These are phyloP conservation scores for Latrodectus geometricus DNA, from an alignment of 1,140 invertebrate genomes.

Conservation along the genomic window DNA sequence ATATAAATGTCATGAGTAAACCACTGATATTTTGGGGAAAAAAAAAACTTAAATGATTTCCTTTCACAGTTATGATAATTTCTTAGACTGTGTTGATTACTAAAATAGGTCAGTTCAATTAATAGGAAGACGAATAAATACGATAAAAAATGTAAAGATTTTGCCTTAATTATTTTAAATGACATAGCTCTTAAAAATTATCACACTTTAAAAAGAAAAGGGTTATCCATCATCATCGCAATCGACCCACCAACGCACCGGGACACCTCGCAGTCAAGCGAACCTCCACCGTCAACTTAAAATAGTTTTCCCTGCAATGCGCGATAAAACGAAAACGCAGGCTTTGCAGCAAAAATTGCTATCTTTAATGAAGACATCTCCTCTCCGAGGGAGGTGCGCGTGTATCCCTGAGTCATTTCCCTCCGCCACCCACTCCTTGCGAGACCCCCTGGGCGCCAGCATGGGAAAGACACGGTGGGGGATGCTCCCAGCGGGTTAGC, in stretches of 20 bases:
- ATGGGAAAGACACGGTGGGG: slow-evolving; percentile 48
- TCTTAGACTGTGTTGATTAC: too few relatives aligned
- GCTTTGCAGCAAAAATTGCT: neutral
- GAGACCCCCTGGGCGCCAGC: slow-evolving; percentile 38
- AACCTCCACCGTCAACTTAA: neutral
- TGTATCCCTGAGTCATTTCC: slow-evolving; percentile 35
- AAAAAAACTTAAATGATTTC: too few relatives aligned
- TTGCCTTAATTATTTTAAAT: too few relatives aligned
- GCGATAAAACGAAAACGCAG: neutral
- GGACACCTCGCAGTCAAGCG: neutral
- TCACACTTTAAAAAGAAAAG: neutral
- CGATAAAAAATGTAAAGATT: too few relatives aligned
- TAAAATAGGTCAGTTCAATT: too few relatives aligned
- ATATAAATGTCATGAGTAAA: too few relatives aligned
- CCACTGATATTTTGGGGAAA: too few relatives aligned
- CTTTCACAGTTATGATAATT: too few relatives aligned
- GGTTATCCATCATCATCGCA: neutral
- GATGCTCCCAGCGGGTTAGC: slow-evolving; percentile 47
- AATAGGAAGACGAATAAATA: too few relatives aligned
- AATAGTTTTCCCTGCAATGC: neutral
- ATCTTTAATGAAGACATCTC: slow-evolving; percentile 52
- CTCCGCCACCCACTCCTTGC: neutral
- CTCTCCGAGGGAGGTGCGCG: slow-evolving; percentile 19
- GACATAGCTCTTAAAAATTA: too few relatives aligned
- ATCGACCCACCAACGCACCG: neutral